Base-by-base conservation (phyloP, 2,113 vertebrate species). In the Myotis lucifugus region DNA sequence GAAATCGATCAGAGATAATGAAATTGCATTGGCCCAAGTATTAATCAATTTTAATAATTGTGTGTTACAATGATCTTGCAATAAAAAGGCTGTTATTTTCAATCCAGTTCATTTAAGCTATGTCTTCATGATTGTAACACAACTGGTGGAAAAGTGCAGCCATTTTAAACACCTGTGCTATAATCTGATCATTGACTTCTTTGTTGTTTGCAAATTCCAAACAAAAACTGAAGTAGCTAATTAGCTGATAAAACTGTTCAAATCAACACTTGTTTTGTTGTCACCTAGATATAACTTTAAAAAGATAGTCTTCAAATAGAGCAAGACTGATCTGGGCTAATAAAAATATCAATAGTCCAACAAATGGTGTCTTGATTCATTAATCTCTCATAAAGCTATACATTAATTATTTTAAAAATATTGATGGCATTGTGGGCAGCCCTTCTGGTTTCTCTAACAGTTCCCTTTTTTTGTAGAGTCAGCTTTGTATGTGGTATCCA, bases 21-120 rank as follows among this genome's bases (percentile, higher is more conserved):
- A 97, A 98, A 99, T 98, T 98, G 97, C 98, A 98, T 98, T 97
- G 95, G 92, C 93, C 96, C 96, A 97, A 98, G 98, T 98, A 98
- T 97, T 98, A 98, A 98, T 99, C 98, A 97, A 97, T 99, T 98
- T 98, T 98, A 98, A 97, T 98, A 98, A 98, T 93, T 88, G 87
- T 94, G 83, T 97, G 97, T 96, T 98, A 96, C 96, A 96, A 94
- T 96, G 93, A 88, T 79, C 97, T 98, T 98, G 90, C 70, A 88
- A 98, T 98, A 97, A 98, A 97, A 95, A 90, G 77, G 46, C 70
- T 95, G 94, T 95, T 98, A 78, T 94, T 98, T 96, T 97, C 96
- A 92, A 90, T 97, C 97, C 95, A 92, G 34, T 98, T 98, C 91
- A 96, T 90, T 97, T 97, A 85, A 92, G 56, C n/a, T 91, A 40